Base-by-base conservation (phyloP, 1,140 invertebrate species). In the Trichomalopsis sarcophagae region DNA sequence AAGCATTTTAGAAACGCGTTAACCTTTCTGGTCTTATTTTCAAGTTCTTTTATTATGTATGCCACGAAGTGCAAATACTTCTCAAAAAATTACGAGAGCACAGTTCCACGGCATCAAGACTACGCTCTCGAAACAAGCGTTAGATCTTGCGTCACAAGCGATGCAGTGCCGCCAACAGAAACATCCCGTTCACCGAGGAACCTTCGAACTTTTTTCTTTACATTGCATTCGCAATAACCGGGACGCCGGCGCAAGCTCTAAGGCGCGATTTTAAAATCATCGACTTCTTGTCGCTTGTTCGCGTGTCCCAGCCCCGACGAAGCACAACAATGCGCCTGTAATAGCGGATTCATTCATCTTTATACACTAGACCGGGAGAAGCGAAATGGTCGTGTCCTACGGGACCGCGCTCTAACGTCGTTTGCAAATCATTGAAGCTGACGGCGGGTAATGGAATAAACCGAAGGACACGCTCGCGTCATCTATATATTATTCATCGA, bases 361-460 rank as follows among this genome's bases (percentile, higher is more conserved):
- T 62, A 62, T 62, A 62, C 17, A n/a, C 55, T 21, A n/a, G 55
- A 62, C 4, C 21, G 21, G 17, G 17, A 62, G 55, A 62, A 62
- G 14, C 4, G 21, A 62, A 62, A 62, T 62, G 21, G 55, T n/a
- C 55, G 55, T 4, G 27, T 62, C 55, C 55, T 21, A 17, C 55
- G 55, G 55, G 55, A 21, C 55, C n/a, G 21, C 55, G 78, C 4
- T 1, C 5, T 80, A 80, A 69, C 62, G 13, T 80, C 33, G 30
- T 80, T 69, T 69, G 62, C 30, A 21, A 68, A 55, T 80, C 78
- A 80, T 68, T 68, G 62, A 44, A 62, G 55, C 7, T 21, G 55
- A 62, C 17, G 13, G 36, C 10, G 55, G 21, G 4, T 80, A 80
- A 80, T 80, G 62, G 68, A 80, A 80, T 80, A 27, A 80, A 69